Conservation (phyloP, 2,888 invertebrate species). For the Pycnomerus fuliginosus region DNA sequence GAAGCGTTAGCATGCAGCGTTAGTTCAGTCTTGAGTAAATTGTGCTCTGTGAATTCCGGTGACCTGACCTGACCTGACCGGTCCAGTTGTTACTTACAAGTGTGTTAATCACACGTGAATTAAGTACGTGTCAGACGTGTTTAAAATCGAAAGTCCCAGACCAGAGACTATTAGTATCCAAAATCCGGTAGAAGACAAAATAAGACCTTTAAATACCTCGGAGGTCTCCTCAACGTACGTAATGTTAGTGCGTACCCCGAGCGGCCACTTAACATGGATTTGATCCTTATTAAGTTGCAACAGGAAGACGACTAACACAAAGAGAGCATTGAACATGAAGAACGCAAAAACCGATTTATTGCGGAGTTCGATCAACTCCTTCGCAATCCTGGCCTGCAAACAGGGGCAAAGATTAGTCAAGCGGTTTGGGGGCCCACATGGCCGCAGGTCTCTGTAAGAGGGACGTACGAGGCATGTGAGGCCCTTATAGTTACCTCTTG, state of each 20-base stretch:
- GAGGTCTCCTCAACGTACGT: conserved; percentile 90
- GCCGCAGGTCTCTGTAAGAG: conserved; percentile 35
- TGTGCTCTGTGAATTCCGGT: too few relatives aligned
- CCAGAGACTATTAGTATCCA: conserved; percentile 48
- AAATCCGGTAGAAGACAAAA: conserved; percentile 30
- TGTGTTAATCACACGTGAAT: too few relatives aligned
- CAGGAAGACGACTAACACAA: conserved; percentile 98
- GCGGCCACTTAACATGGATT: conserved; percentile 96
- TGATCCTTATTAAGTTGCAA: conserved; percentile 99
- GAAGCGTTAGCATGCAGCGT: too few relatives aligned
- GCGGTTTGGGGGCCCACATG: conserved; percentile 57
- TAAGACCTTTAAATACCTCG: conserved; percentile 65
- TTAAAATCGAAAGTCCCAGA: conserved; percentile 43
- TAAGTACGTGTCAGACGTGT: too few relatives aligned
- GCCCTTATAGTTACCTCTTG: conserved; percentile 78
- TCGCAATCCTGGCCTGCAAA: conserved; percentile 83
- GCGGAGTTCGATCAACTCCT: conserved; percentile 89
- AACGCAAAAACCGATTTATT: conserved; percentile 98
- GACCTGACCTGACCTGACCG: too few relatives aligned
- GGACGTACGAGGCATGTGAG: conserved; percentile 35
- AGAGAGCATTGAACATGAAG: conserved; percentile 99
- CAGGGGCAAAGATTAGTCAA: too few relatives aligned
- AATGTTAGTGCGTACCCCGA: conserved; percentile 92
- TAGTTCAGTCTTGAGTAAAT: too few relatives aligned
- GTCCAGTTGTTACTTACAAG: too few relatives aligned